These are phyloP conservation scores for Stegodyphus mimosarum DNA, from an alignment of 1,140 invertebrate species.

Conservation along the genomic window DNA sequence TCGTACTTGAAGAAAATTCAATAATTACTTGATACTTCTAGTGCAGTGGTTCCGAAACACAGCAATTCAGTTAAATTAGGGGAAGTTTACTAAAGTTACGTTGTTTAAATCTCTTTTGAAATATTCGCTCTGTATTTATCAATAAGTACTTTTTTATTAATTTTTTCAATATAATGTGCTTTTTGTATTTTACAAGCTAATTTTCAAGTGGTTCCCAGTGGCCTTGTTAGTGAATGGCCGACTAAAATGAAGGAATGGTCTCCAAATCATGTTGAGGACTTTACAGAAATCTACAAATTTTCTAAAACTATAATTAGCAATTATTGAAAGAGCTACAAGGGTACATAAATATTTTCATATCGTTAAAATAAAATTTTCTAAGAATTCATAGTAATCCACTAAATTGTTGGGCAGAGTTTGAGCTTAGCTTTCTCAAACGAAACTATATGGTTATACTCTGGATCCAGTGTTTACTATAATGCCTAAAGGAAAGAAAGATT, in stretches of 20 bases:
- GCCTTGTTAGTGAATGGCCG: background rate
- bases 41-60: slow-evolving; percentile 45
- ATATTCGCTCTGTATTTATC: background rate
- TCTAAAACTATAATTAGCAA: no score
- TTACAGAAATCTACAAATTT: no score
- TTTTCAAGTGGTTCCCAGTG: background rate
- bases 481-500: no score
- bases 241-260: background rate
- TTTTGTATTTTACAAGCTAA: background rate
- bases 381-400: no score
- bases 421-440: no score
- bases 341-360: no score
- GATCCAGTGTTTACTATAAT: no score
- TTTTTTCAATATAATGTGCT: background rate
- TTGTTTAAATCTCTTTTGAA: background rate
- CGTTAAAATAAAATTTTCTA: no score
- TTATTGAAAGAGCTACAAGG: no score
- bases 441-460: no score
- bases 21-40: slow-evolving; percentile 43
- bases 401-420: no score
- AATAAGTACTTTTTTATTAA: background rate
- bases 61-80: background rate
- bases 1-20: slow-evolving; percentile 29
- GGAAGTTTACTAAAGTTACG: background rate
- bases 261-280: no score